Base-by-base conservation (phyloP, 1,140 invertebrate genomes). In the Drosophila burlai region DNA sequence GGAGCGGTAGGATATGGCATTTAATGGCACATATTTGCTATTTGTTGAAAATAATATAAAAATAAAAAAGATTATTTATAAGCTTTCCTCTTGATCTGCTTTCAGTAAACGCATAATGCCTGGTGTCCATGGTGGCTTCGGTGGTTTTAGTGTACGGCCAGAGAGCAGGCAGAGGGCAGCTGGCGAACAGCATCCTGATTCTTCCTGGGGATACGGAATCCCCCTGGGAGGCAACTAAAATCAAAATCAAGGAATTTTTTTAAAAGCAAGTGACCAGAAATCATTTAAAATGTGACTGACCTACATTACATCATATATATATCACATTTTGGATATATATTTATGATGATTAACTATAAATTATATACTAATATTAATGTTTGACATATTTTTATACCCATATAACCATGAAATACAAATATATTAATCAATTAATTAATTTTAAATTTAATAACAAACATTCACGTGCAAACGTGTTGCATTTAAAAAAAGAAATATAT, bases 121-220 rank as follows among this genome's bases (percentile, higher is more conserved):
- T 4, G 95, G 96, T 73, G 93, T 95, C 46, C 93, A 94, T 52
- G 94, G 94, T 42, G 95, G 95, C 36, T 93, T 95, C 42, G 93
- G 95, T 81, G 95, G 96, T 7, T 96, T 97, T 92, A 95, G 96
- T 54, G 91, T 93, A 18, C 94, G 95, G 8, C 95, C 96, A 13
- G 84, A 90, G 26, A 91, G 79, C 61, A 86, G 93, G 4, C 26
- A 29, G 26, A 29, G 26, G 78, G 93, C 94, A 67, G 57, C 86
- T 49, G 68, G 64, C 42, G 76, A 79, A 94, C 95, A 83, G 93
- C 94, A 66, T 3, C 50, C 81, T 24, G 50, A 81, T 3, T 95
- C 96, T 82, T 94, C 95, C 76, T 97, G 96, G 96, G 96, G 96
- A 15, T 93, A 96, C 2, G 96, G 96, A 6, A 94, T 95, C 64